Base-by-base conservation (phyloP, 2,797 vertebrate species). In the Pipistrellus pipistrellus region DNA sequence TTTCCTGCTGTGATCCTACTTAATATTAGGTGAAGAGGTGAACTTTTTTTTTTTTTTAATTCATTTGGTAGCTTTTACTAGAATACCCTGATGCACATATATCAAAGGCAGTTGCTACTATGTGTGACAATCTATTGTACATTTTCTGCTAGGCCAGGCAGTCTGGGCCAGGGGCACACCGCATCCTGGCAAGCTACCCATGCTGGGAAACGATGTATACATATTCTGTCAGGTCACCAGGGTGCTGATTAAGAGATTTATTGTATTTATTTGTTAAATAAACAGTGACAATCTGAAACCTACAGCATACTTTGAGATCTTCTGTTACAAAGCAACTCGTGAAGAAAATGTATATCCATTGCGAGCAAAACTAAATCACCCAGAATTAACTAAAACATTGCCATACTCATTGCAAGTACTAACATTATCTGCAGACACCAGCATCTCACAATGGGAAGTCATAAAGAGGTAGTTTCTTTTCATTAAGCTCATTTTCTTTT, bases 401-500 rank as follows among this genome's bases (percentile, higher is more conserved):
- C 23, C 44, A 72, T 0, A 0, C 17, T 62, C 25, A 20, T 44
- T 77, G 38, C 77, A 55, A 75, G 17, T 41, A 51, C 44, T 25
- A 32, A 82, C 38, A 44, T 41, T 57, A 75, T 53, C 68, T 41
- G 8, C 53, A 82, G 55, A 78, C 80, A 62, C 13, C 38, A 55
- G 66, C 2, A 9, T 76, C 73, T 85, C 75, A 25, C 8, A 17
- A 71, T 23, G 13, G 48, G 38, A 90, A 89, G 64, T 86, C 46
- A 73, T n/a, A 76, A 6, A 85, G 78, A 68, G 75, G 86, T 51
- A 62, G 88, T 93, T 82, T 76, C 23, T 96, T 96, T 95, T 89
- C 80, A 88, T 89, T 91, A 92, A 46, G 81, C 41, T 89, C 51
- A 46, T 91, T 94, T 91, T 87, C 23, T 55, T 55, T 46, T 46